phyloP scores from a whole-genome alignment of 2,797 vertebrate genomes.

The Enteromius argenteus region DNA sequence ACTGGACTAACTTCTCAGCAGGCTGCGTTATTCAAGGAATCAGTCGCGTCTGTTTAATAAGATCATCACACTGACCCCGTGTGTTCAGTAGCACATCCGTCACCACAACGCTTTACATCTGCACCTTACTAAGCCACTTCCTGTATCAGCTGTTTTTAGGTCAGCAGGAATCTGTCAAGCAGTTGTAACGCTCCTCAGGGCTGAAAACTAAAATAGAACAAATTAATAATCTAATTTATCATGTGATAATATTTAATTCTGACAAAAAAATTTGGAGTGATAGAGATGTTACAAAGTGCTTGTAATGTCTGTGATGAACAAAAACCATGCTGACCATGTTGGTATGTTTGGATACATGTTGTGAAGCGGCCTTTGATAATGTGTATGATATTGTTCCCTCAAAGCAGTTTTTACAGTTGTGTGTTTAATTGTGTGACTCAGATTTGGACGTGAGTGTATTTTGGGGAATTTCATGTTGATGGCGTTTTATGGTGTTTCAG shows the following conservation, averaged over 20 bases:
- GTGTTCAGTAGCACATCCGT: constrained; percentile 12
- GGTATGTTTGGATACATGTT: neutral
- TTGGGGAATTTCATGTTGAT: neutral
- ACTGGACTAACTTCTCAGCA: constrained; percentile 7
- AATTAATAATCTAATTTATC: constrained; percentile 2
- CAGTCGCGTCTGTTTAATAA: neutral
- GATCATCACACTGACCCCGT: neutral
- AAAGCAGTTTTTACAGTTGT: neutral
- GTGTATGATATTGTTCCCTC: neutral
- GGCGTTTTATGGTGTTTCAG: neutral
- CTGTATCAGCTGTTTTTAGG: constrained; percentile 51
- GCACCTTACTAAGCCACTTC: constrained; percentile 50
- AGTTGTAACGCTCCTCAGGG: constrained; percentile 1
- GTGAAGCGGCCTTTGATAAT: neutral
- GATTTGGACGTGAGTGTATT: neutral
- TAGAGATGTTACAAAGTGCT: neutral
- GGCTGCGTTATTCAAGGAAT: neutral
- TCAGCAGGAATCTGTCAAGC: constrained; percentile 12
- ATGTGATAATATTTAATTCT: neutral
- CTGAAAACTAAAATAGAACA: neutral
- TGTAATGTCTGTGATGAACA: neutral
- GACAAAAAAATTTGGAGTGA: neutral
- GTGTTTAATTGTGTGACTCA: constrained; percentile 1
- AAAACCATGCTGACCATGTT: neutral
- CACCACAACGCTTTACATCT: neutral